Conservation (phyloP, 1,140 invertebrate genomes). For the Bathynomus jamesi region DNA sequence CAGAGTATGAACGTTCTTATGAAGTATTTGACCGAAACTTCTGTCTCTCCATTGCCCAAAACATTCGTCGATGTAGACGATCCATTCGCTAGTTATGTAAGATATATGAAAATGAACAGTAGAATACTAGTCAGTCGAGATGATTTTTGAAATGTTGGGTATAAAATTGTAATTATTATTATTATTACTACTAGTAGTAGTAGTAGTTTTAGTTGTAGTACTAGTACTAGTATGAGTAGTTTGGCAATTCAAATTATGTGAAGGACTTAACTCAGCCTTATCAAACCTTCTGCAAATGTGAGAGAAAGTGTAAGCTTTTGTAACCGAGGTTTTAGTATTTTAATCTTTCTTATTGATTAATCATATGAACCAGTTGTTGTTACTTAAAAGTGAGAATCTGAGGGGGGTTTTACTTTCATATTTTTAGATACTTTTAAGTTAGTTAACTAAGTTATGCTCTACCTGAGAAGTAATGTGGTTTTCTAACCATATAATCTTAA, state of each 20-base stretch:
- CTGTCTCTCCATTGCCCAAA: conserved; percentile 71
- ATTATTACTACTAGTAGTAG: background rate
- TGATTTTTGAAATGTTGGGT: background rate
- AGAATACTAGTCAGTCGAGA: background rate
- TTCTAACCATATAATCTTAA: background rate
- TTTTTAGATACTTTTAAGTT: too few species aligned
- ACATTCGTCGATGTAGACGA: conserved; percentile 76
- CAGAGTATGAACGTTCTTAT: conserved; percentile 51
- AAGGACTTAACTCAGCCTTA: background rate
- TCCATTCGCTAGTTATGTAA: conserved; percentile 61
- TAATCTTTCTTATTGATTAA: too few species aligned
- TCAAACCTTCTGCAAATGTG: too few species aligned
- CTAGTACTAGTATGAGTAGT: background rate
- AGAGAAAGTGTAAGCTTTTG: too few species aligned
- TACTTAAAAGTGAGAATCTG: too few species aligned
- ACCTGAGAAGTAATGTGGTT: too few species aligned
- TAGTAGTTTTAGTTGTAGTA: background rate
- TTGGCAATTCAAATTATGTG: background rate
- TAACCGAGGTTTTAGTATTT: too few species aligned
- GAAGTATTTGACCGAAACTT: conserved; percentile 75
- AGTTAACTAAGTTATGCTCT: background rate
- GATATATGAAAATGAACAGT: conserved; percentile 28
- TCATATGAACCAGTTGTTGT: too few species aligned
- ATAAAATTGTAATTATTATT: background rate
- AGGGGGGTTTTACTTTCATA: too few species aligned